phyloP scores from a whole-genome alignment of 2,888 invertebrate genomes.

The Danaus chrysippus region DNA sequence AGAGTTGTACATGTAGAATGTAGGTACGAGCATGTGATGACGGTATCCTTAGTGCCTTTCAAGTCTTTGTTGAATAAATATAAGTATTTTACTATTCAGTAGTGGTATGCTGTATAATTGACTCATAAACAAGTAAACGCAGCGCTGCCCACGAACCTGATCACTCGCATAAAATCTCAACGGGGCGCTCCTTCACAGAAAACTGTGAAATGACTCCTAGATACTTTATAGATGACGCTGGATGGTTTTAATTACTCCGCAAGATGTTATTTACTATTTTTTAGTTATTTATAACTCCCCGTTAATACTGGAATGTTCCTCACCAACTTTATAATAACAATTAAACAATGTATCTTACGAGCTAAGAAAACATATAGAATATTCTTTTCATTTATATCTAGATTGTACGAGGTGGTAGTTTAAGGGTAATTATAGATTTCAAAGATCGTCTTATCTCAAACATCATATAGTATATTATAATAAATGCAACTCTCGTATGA shows the following conservation, averaged over 20 bases:
- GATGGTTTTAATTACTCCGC: conserved; percentile 61
- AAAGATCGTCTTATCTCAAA: too few species aligned
- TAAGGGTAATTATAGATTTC: too few species aligned
- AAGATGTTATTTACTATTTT: conserved; percentile 38
- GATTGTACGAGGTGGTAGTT: too few species aligned
- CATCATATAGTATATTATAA: not conserved
- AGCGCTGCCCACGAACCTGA: conserved; percentile 23
- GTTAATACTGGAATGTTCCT: not conserved
- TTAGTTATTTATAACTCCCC: conserved; percentile 5
- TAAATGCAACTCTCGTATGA: not conserved
- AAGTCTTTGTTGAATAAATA: not conserved
- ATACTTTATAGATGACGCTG: conserved; percentile 48
- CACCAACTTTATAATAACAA: too few species aligned
- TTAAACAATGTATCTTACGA: too few species aligned
- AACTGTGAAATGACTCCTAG: conserved; percentile 38
- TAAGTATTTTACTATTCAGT: conserved; percentile 6
- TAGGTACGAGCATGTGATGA: too few species aligned
- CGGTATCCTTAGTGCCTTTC: not conserved
- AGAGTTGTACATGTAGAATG: too few species aligned
- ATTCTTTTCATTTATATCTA: too few species aligned
- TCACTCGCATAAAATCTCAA: conserved; percentile 48
- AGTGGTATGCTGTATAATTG: conserved; percentile 23
- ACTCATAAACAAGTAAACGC: conserved; percentile 29
- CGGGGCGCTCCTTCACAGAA: conserved; percentile 49
- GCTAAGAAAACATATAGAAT: too few species aligned